Percentiles rank a stretch among this genome's conserved stretches.
These are phyloP conservation scores for Drosophila insularis DNA, from an alignment of 1,140 invertebrate genomes.

Conservation along the genomic window DNA sequence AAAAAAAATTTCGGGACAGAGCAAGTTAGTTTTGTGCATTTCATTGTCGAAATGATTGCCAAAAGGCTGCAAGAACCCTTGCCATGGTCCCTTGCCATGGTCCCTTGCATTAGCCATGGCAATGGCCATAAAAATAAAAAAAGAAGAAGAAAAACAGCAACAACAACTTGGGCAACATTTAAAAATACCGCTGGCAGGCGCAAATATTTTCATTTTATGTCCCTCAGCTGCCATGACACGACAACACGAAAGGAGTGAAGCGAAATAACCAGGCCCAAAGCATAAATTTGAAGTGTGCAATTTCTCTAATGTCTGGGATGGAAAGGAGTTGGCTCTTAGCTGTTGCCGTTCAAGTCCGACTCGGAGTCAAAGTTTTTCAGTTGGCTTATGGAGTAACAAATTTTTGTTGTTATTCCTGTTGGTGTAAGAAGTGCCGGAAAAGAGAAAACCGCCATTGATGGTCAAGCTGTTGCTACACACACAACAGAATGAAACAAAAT, in stretches of 20 bases:
- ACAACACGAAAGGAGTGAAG: constrained; percentile 31
- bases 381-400: not conserved
- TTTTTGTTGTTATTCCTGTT: not conserved
- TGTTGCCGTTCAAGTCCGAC: no score
- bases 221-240: constrained; percentile 41
- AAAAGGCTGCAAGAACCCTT: not conserved
- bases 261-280: constrained; percentile 1
- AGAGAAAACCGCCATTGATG: constrained; percentile 8
- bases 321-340: not conserved
- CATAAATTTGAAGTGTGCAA: constrained; percentile 54
- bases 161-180: constrained; percentile 17
- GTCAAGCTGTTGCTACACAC: not conserved
- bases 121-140: constrained; percentile 9
- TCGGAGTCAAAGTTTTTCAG: not conserved
- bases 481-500: not conserved
- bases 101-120: constrained; percentile 9
- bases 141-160: no score
- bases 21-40: constrained; percentile 15
- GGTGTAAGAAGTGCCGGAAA: not conserved
- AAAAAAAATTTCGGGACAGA: constrained; percentile 18
- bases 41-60: constrained; percentile 20
- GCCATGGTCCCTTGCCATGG: not conserved
- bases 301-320: constrained; percentile 41
- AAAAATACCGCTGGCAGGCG: constrained; percentile 9
- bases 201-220: constrained; percentile 49